Conservation (phyloP, 2,888 invertebrate species). For the Hemaris fuciformis region DNA sequence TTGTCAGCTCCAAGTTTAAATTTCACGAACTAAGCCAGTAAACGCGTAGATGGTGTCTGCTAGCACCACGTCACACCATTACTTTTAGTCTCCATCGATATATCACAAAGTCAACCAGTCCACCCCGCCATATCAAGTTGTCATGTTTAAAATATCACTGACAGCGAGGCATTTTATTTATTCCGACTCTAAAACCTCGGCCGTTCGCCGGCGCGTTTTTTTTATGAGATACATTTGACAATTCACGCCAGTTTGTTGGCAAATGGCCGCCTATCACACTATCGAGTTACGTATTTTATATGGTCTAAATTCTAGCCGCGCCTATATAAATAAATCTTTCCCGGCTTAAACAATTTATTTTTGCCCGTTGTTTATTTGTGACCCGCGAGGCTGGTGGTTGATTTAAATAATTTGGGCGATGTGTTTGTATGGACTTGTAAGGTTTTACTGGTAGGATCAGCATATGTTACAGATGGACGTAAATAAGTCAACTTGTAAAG, state of each 20-base stretch:
- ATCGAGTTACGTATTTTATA: slow-evolving; percentile 19
- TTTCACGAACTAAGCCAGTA: not conserved
- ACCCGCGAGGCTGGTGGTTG: not conserved
- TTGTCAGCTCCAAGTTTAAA: not conserved
- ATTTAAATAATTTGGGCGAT: not conserved
- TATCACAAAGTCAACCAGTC: slow-evolving; percentile 17
- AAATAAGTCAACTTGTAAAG: too few species aligned
- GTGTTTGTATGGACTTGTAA: not conserved
- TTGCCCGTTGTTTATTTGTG: slow-evolving; percentile 3
- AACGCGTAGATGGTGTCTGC: not conserved
- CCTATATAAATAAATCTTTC: slow-evolving; percentile 14
- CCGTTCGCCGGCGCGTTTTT: slow-evolving; percentile 30
- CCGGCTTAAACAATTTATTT: slow-evolving; percentile 10
- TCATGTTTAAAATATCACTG: slow-evolving; percentile 53
- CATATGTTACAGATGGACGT: not conserved
- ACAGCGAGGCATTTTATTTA: slow-evolving; percentile 48
- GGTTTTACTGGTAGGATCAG: not conserved
- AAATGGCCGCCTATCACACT: slow-evolving; percentile 37
- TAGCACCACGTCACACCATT: not conserved
- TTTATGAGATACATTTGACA: slow-evolving; percentile 53
- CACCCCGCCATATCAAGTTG: slow-evolving; percentile 34
- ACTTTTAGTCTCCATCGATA: slow-evolving; percentile 14
- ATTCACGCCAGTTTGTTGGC: slow-evolving; percentile 53
- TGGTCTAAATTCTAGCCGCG: slow-evolving; percentile 13
- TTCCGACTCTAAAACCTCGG: slow-evolving; percentile 44